These are phyloP conservation scores for Cremastinae sp. DNA, from an alignment of 2,888 invertebrate species.

Conservation along the genomic window DNA sequence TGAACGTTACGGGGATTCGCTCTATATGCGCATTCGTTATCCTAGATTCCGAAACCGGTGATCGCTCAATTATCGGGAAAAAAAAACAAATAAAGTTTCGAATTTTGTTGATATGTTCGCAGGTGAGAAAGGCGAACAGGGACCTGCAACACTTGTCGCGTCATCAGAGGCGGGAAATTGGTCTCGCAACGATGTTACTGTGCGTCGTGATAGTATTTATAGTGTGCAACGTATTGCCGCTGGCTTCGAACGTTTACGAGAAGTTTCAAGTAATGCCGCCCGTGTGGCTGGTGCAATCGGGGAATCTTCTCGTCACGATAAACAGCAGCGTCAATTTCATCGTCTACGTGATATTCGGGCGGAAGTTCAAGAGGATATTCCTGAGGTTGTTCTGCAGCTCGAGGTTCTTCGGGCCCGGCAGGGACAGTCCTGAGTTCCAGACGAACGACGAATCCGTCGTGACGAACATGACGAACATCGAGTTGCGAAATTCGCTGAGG, in stretches of 20 bases:
- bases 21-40: background rate
- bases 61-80: background rate
- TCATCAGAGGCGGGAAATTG: conserved; percentile 94
- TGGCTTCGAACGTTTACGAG: conserved; percentile 93
- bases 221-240: conserved; percentile 93
- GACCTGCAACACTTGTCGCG: conserved; percentile 95
- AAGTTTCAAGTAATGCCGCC: conserved; percentile 87
- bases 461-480: conserved; percentile 85
- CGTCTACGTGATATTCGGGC: conserved; percentile 98
- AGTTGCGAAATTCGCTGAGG: conserved; percentile 86
- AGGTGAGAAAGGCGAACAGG: conserved; percentile 92
- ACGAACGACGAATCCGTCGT: conserved; percentile 92
- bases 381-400: conserved; percentile 89
- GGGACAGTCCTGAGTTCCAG: conserved; percentile 86
- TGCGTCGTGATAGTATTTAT: conserved; percentile 97
- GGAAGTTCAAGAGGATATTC: conserved; percentile 95
- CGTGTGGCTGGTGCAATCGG: conserved; percentile 88
- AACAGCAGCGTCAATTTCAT: conserved; percentile 99
- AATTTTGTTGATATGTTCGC: no score
- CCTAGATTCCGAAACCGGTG: no score
- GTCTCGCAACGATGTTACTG: conserved; percentile 96
- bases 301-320: conserved; percentile 96
- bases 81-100: no score
- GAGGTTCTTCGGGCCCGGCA: conserved; percentile 80
- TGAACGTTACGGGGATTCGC: no score